phyloP scores from a whole-genome alignment of 2,113 vertebrate species.

The Conger conger region DNA sequence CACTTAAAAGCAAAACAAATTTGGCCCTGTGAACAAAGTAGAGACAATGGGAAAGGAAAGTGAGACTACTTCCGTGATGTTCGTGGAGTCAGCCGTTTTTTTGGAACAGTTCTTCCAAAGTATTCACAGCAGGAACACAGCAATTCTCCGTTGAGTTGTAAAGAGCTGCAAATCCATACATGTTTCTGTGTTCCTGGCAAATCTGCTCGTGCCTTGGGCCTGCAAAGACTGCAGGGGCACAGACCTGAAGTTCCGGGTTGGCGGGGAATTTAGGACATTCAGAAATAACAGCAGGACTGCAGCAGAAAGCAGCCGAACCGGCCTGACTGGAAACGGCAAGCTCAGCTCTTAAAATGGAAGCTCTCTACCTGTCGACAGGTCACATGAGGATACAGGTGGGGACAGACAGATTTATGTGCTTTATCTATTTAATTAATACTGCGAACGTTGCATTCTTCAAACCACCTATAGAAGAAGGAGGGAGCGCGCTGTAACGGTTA shows the following conservation, averaged over 20 bases:
- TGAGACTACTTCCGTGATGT: slow-evolving; percentile 20
- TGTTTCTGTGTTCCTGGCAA: slow-evolving; percentile 1
- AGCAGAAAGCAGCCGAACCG: not conserved
- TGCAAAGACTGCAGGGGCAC: not conserved
- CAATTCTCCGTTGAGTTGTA: slow-evolving; percentile 15
- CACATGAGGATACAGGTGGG: not conserved
- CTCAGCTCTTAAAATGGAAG: not conserved
- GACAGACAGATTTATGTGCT: not conserved
- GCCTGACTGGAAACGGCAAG: not conserved
- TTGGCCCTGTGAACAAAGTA: not conserved
- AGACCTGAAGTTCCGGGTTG: not conserved
- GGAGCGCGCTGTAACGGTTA: too few relatives aligned
- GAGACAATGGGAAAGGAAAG: not conserved
- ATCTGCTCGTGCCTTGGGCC: not conserved
- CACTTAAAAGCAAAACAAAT: not conserved
- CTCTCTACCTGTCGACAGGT: not conserved
- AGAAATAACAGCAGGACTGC: not conserved
- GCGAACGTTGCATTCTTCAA: too few relatives aligned
- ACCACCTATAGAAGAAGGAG: too few relatives aligned
- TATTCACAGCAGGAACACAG: slow-evolving; percentile 20
- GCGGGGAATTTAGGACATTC: not conserved
- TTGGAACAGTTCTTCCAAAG: not conserved
- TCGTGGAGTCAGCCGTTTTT: not conserved
- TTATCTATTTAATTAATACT: too few relatives aligned
- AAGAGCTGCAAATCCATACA: slow-evolving; percentile 9